Percentiles rank a stretch among this genome's conserved stretches.
These are phyloP conservation scores for Cairina moschata DNA, from an alignment of 2,113 vertebrate species.

Conservation along the genomic window DNA sequence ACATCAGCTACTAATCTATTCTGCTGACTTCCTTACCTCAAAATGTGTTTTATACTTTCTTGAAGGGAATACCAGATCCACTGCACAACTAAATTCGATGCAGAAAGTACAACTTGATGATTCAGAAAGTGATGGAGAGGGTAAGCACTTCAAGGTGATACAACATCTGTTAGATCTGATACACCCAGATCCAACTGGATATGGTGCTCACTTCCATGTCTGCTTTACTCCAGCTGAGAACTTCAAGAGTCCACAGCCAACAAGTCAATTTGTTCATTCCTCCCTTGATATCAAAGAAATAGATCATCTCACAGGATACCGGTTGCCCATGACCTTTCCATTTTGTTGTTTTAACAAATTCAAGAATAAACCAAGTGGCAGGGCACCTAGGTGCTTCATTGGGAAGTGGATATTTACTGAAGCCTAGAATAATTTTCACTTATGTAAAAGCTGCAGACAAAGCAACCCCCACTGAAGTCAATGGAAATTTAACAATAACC, in stretches of 20 bases:
- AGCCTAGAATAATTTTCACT: neutral
- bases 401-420: neutral
- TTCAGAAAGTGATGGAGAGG: conserved; percentile 42
- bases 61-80: neutral
- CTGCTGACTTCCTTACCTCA: neutral
- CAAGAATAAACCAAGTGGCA: neutral
- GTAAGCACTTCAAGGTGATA: neutral
- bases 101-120: neutral
- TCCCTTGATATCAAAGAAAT: neutral
- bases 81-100: neutral
- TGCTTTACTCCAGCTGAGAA: conserved; percentile 12
- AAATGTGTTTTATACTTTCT: neutral
- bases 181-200: neutral
- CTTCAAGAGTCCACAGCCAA: neutral
- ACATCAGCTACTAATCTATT: neutral
- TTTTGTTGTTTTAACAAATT: neutral
- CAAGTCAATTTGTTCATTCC: neutral
- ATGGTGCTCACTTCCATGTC: rapidly evolving
- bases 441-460: neutral
- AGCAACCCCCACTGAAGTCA: neutral
- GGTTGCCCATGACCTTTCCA: neutral
- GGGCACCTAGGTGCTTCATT: neutral
- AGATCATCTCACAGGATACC: neutral
- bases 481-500: neutral
- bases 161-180: conserved; percentile 60